phyloP scores from a whole-genome alignment of 2,888 invertebrate genomes.

The Lithophane leautieri region DNA sequence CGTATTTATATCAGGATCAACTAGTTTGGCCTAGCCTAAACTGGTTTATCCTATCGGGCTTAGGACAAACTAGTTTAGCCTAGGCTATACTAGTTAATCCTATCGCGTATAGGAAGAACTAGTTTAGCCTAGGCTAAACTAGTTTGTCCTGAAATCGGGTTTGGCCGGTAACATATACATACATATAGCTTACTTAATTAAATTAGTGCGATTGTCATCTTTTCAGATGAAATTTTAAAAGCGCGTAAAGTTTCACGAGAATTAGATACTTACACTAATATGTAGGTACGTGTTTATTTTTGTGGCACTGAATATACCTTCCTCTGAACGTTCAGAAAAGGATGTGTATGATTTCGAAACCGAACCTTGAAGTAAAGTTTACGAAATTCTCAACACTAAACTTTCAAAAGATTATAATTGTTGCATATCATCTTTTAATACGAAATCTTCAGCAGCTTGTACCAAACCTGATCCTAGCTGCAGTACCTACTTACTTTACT shows the following conservation, averaged over 20 bases:
- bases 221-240: background rate
- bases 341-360: conserved; percentile 32
- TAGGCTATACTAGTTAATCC: no score
- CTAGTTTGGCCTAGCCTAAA: no score
- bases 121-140: no score
- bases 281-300: background rate
- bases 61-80: no score
- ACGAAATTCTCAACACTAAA: conserved; percentile 8
- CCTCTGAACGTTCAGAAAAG: conserved; percentile 6
- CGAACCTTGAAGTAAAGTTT: conserved; percentile 23
- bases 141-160: no score
- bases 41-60: no score
- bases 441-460: no score
- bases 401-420: conserved; percentile 22
- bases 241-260: background rate
- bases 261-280: background rate
- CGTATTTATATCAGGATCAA: no score
- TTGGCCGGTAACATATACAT: no score
- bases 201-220: background rate
- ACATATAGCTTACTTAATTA: background rate
- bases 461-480: background rate
- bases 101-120: no score
- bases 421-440: background rate
- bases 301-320: background rate
- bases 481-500: background rate